Base-by-base conservation (phyloP, 2,888 invertebrate genomes). In the Melanostoma mellinum region DNA sequence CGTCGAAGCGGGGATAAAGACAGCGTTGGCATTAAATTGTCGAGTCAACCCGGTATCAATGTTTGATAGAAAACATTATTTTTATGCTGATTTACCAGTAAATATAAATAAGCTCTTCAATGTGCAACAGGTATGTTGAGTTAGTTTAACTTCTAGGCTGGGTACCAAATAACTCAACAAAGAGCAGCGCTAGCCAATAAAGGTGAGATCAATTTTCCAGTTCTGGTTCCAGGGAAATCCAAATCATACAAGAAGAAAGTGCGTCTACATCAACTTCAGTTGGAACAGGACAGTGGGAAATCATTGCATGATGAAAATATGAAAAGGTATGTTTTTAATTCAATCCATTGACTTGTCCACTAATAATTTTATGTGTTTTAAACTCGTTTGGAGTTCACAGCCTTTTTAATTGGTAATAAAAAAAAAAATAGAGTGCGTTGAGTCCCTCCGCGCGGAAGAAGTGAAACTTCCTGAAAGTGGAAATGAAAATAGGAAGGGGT, bases 41-140 rank as follows among this genome's bases (percentile, higher is more conserved):
- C 92, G 92, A 87, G 91, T 99, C 6, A 97, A 98, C 90, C 93
- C 94, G 88, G 92, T 95, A 35, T 99, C 98, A 0, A 93, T 93
- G 88, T 99, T 99, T 92, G 99, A 99, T 91, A 94, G 99, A 85
- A 99, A 99, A 91, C 99, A 99, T 92, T 99, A 99, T 90, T 99
- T 99, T 91, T 99, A 99, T 92, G 96, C 99, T 8, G 99, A 99
- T 93, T 93, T 98, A 88, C 99, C 99, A 10, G 96, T 96, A 92
- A 75, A 63, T 52, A 33, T 38, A 32, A 10, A 6, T 6, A 10
- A 46, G 20, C 1, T 20, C 20, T 20, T 20, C 1, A 20, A 20
- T 20, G 20, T 20, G 20, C 20, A 20, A 20, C 20, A 20, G 20
- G 20, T 20, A 20, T 20, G 20, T 20, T 20, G 20, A 20, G 20